Base-by-base conservation (phyloP, 1,140 invertebrate genomes). In the Diuraphis noxia region DNA sequence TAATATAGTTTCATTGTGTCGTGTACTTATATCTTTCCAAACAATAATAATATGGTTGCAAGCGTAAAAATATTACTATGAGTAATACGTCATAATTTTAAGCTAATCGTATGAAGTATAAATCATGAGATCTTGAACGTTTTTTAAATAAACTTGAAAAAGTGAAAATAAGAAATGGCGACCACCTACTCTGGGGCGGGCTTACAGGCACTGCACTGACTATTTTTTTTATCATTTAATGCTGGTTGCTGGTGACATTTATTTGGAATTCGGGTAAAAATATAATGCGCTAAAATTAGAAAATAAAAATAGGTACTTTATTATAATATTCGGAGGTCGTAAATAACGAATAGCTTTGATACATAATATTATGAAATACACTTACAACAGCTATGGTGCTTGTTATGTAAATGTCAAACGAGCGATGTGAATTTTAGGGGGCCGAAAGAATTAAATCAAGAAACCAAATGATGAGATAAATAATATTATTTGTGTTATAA, bases 251-350 rank as follows among this genome's bases (percentile, higher is more conserved):
- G 46, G 46, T 43, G 30, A 86, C 9, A 43, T 49, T 52, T 87
- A 87, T 88, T 38, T 34, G 49, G 34, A 88, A 88, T 88, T 88
- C 86, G 23, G 8, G 36, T 88, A 88, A 88, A 88, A 88, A 56
- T 88, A 88, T 40, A 56, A 88, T 21, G 30, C 0, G 4, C 30
- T 88, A 88, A 40, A 41, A 88, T 88, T 56, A 88, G 49, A 88
- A 88, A 88, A 88, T n/a, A 30, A 88, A 36, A 87, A 56, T 52
- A 85, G n/a, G n/a, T 36, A 63, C 13, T 56, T 34, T 6, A 38
- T 63, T 23, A 40, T 40, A 88, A 63, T 72, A 72, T 40, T 23
- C 10, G 25, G 25, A 4, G 19, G n/a, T 4, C 2, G 30, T n/a
- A n/a, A 46, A 21, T 46, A 46, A n/a, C 10, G 25, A 43, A 84